Conservation (phyloP, 2,888 invertebrate species). For the Coelopa pilipes region DNA sequence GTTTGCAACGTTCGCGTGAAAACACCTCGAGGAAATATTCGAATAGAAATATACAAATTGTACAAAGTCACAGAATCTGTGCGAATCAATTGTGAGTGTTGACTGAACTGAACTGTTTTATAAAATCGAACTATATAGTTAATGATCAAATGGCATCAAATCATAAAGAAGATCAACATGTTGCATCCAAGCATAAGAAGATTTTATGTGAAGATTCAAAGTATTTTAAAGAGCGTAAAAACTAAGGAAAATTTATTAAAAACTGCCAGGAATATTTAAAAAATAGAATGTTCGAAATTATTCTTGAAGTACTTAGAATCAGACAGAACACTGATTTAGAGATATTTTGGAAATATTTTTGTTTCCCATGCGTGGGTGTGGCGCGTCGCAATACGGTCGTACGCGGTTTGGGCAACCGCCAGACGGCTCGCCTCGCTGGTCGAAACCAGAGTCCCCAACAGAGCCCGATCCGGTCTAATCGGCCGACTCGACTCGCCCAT, state of each 20-base stretch:
- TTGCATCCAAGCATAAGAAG: background rate
- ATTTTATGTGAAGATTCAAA: background rate
- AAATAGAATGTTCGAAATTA: background rate
- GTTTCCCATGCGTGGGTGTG: conserved; percentile 28
- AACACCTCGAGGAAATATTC: conserved; percentile 46
- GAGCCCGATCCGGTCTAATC: too few relatives aligned
- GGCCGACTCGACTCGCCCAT: too few relatives aligned
- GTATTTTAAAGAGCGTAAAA: background rate
- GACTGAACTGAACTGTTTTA: background rate
- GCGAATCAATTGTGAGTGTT: conserved; percentile 36
- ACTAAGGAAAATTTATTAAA: background rate
- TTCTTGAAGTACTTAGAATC: conserved; percentile 8
- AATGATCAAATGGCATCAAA: background rate
- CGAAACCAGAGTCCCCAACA: too few relatives aligned
- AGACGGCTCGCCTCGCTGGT: background rate
- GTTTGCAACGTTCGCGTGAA: conserved; percentile 58
- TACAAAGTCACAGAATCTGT: conserved; percentile 30
- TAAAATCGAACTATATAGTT: conserved; percentile 15
- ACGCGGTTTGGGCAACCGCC: conserved; percentile 20
- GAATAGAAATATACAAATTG: conserved; percentile 29
- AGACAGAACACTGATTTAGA: background rate
- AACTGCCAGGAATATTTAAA: background rate
- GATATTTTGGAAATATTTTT: conserved; percentile 17
- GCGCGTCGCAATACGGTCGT: background rate
- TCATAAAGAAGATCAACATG: conserved; percentile 5